Base-by-base conservation (phyloP, 2,113 vertebrate genomes). In the Aleadryas rufinucha region DNA sequence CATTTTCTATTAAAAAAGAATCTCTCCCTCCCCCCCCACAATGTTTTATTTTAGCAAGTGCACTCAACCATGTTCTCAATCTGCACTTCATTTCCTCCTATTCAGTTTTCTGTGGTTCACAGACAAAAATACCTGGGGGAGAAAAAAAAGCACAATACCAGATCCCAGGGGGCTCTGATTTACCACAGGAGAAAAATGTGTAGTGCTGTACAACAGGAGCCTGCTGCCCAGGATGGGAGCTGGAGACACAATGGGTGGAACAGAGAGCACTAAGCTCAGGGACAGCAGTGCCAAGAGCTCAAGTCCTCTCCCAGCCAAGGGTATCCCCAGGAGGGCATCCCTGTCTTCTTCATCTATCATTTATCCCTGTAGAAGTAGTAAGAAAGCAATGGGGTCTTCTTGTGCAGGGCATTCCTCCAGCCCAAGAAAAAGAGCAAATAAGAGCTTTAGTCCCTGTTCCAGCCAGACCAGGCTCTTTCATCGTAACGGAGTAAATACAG, bases 21-120 rank as follows among this genome's bases (percentile, higher is more conserved):
- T 94, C 61, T 61, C 37, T 94, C 78, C 87, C 81, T 78, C 42
- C 63, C 53, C 69, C 68, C 11, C 41, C 42, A n/a, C 39, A 52
- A 71, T 93, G 95, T 96, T 97, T 97, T 97, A 96, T 97, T 97
- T 97, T 97, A 97, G 95, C 92, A 97, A 97, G 94, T 95, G 94
- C 94, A 96, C 91, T 97, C 95, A 97, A 97, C 95, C 97, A 89
- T 97, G 94, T 84, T 97, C 95, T 91, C 94, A 96, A 93, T 95
- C 96, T 96, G 96, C 93, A 97, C 88, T 97, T 97, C 87, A 97
- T 96, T 97, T 98, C 97, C 96, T 98, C 93, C 96, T 94, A 97
- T 97, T 98, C 97, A 97, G 78, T 91, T 95, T 95, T 97, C 89
- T 94, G 94, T 94, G 93, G 95, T 97, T 96, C 94, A 93, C 76